phyloP scores from a whole-genome alignment of 2,888 invertebrate species.

The Drosophila limbata region DNA sequence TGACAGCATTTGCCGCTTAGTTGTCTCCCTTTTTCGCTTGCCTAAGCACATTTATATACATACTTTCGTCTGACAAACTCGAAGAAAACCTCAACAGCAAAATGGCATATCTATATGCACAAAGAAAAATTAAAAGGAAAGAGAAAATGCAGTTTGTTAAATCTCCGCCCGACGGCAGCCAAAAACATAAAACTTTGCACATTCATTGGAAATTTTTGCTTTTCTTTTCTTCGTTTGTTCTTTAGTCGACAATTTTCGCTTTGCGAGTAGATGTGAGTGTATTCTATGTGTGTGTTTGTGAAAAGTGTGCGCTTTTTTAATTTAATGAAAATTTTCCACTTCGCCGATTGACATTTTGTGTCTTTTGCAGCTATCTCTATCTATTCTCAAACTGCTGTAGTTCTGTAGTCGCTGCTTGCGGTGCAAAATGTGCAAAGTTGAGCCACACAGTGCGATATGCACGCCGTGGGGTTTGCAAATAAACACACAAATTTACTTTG shows the following conservation, averaged over 20 bases:
- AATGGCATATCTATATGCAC: conserved; percentile 38
- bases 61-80: conserved; percentile 68
- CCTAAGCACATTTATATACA: conserved; percentile 74
- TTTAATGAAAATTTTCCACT: conserved; percentile 86
- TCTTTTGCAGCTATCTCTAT: conserved; percentile 59
- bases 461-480: conserved; percentile 74
- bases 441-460: conserved; percentile 38
- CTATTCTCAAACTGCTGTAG: conserved; percentile 35
- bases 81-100: conserved; percentile 41
- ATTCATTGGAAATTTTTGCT: conserved; percentile 68
- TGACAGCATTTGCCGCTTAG: conserved; percentile 45
- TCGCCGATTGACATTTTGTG: conserved; percentile 83
- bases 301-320: conserved; percentile 79
- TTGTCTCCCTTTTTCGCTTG: conserved; percentile 63
- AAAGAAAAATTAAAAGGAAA: conserved; percentile 29
- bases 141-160: conserved; percentile 44
- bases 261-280: conserved; percentile 20
- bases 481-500: conserved; percentile 79
- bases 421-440: conserved; percentile 70
- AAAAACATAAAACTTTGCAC: conserved; percentile 80
- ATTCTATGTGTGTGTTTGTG: conserved; percentile 42
- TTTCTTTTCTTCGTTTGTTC: conserved; percentile 39
- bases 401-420: conserved; percentile 53
- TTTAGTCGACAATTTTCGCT: conserved; percentile 52
- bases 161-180: conserved; percentile 75